Conservation (phyloP, 2,888 invertebrate species). For the Eupithecia centaureata region DNA sequence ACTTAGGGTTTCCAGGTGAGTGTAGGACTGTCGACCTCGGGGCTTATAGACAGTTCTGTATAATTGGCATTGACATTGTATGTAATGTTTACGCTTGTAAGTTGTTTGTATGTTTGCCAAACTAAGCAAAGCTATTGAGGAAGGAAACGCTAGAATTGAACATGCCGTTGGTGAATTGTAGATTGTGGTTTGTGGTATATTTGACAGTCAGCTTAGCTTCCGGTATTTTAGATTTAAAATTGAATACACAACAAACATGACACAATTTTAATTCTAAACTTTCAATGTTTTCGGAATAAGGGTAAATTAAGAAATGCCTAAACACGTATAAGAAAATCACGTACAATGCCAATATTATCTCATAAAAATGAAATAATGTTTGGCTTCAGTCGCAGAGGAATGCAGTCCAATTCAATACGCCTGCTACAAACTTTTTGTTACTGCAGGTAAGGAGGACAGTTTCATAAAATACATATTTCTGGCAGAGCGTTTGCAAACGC, state of each 20-base stretch:
- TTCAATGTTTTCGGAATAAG: background rate
- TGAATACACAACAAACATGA: background rate
- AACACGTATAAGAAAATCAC: background rate
- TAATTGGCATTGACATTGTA: slow-evolving; percentile 66
- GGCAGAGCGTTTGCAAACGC: too few species aligned
- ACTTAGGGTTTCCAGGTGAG: slow-evolving; percentile 18
- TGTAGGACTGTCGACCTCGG: slow-evolving; percentile 46
- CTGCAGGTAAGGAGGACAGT: slow-evolving; percentile 9
- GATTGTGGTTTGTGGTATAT: background rate
- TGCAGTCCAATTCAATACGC: slow-evolving; percentile 3
- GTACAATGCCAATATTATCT: background rate
- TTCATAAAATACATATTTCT: slow-evolving; percentile 3
- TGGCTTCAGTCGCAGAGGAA: background rate
- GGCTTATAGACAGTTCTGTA: slow-evolving; percentile 53
- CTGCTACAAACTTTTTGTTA: slow-evolving; percentile 5
- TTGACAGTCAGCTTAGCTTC: background rate
- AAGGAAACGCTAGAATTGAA: background rate
- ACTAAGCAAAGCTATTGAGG: background rate
- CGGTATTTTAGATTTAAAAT: background rate
- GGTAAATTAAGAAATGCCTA: background rate
- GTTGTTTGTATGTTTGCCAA: slow-evolving; percentile 17
- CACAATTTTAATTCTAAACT: background rate
- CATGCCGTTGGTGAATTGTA: background rate
- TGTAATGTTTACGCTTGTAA: slow-evolving; percentile 47
- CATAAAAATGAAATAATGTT: background rate